A percentile compares a stretch with the other conserved stretches of the same genome.
phyloP scores from a whole-genome alignment of 2,888 invertebrate genomes.

The Steromphala cineraria region DNA sequence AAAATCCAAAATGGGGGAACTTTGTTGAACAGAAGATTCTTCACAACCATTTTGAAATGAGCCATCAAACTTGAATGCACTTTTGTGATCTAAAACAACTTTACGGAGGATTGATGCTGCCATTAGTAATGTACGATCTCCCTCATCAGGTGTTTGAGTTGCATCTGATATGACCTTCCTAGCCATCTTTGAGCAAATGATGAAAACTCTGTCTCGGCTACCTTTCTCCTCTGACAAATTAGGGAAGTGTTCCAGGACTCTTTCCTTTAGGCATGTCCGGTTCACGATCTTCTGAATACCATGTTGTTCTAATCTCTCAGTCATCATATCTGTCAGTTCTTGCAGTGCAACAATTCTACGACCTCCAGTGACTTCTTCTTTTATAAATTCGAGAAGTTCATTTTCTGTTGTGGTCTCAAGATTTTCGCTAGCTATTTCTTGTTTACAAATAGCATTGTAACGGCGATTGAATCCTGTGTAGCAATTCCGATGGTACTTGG shows the following conservation, averaged over 20 bases:
- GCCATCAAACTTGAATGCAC: conserved; percentile 25
- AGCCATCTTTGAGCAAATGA: conserved; percentile 28
- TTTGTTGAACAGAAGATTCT: conserved; percentile 25
- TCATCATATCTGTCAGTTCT: conserved; percentile 35
- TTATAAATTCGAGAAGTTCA: conserved; percentile 32
- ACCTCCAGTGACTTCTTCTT: conserved; percentile 35
- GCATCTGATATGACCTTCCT: conserved; percentile 27
- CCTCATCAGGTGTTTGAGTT: conserved; percentile 32
- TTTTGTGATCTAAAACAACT: conserved; percentile 34
- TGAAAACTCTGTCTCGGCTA: conserved; percentile 21
- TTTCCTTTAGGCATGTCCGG: conserved; percentile 31
- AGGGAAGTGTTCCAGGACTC: conserved; percentile 31
- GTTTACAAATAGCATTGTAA: conserved; percentile 23
- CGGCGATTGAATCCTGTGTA: conserved; percentile 31
- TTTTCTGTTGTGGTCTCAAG: conserved; percentile 31
- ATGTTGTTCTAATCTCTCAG: conserved; percentile 27
- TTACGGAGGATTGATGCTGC: conserved; percentile 33
- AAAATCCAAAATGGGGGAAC: background rate
- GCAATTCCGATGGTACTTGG: conserved; percentile 26
- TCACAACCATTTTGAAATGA: conserved; percentile 27
- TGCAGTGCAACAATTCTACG: conserved; percentile 27
- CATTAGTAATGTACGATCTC: conserved; percentile 31
- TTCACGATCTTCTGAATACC: conserved; percentile 29
- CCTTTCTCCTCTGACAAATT: conserved; percentile 34
- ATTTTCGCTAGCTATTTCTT: conserved; percentile 25